A percentile compares a stretch with the other conserved stretches of the same genome.
phyloP scores from a whole-genome alignment of 2,797 vertebrate species.

The Perodicticus potto region DNA sequence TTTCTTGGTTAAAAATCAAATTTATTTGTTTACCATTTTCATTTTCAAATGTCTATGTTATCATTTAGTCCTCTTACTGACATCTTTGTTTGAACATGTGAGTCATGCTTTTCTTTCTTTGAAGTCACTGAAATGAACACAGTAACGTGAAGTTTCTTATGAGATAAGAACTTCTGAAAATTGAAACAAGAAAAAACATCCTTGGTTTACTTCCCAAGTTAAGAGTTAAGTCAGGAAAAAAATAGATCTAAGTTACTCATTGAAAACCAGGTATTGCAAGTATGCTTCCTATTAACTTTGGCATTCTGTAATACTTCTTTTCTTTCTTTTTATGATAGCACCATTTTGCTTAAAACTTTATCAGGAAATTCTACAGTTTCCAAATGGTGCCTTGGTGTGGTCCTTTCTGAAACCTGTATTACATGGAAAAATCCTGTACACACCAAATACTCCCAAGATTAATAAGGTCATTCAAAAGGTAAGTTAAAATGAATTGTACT shows the following conservation, averaged over 20 bases:
- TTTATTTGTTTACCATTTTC: background rate
- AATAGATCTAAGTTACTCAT: background rate
- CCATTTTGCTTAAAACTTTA: conserved; percentile 88
- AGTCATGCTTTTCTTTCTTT: background rate
- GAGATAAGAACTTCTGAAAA: background rate
- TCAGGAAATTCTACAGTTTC: conserved; percentile 87
- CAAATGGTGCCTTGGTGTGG: conserved; percentile 88
- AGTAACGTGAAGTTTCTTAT: background rate
- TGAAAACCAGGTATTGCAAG: background rate
- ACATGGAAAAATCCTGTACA: conserved; percentile 88
- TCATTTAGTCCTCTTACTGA: rapidly evolving
- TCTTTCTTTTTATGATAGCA: conserved; percentile 75
- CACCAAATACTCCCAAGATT: conserved; percentile 83
- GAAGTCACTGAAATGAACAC: background rate
- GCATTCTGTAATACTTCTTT: background rate
- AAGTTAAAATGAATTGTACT: background rate
- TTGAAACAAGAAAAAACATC: background rate
- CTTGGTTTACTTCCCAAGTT: background rate
- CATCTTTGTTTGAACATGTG: background rate
- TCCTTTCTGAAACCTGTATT: conserved; percentile 88
- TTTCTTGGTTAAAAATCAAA: background rate
- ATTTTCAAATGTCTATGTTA: background rate
- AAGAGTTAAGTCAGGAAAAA: background rate
- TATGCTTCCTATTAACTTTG: background rate
- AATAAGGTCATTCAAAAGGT: conserved; percentile 87